These are phyloP conservation scores for Lithobates sylvaticus DNA, from an alignment of 2,797 vertebrate genomes.

Conservation along the genomic window DNA sequence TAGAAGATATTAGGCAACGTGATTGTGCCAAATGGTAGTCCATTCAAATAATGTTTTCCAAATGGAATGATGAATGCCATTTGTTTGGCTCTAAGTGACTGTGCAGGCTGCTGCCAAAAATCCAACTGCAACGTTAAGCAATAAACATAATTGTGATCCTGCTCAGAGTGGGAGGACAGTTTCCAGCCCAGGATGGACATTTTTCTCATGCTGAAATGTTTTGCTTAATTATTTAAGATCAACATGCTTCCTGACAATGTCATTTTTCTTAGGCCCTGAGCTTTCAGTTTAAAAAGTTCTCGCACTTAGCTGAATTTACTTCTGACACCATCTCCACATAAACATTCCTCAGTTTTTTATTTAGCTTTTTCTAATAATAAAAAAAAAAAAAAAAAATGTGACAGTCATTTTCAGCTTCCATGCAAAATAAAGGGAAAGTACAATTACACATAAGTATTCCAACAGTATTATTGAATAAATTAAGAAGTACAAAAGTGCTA, in stretches of 20 bases:
- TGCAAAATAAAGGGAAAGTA: neutral
- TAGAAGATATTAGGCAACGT: slow-evolving; percentile 43
- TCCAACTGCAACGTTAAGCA: slow-evolving; percentile 55
- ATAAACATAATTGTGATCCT: slow-evolving; percentile 59
- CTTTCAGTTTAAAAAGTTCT: slow-evolving; percentile 25
- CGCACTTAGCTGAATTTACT: neutral
- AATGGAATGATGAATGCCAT: slow-evolving; percentile 58
- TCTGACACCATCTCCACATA: neutral
- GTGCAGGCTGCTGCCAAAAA: slow-evolving; percentile 50
- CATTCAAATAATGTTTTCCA: slow-evolving; percentile 59
- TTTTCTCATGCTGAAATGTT: slow-evolving; percentile 60
- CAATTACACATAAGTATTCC: too few species aligned
- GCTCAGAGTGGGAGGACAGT: slow-evolving; percentile 51
- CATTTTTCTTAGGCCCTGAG: slow-evolving; percentile 41
- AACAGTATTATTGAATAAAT: too few species aligned
- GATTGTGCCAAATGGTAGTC: slow-evolving; percentile 56
- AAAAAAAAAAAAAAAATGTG: neutral
- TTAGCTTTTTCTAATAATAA: neutral
- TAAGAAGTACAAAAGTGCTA: too few species aligned
- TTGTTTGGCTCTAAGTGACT: slow-evolving; percentile 46
- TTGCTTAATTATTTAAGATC: slow-evolving; percentile 61
- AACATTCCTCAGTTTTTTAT: neutral
- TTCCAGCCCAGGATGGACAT: slow-evolving; percentile 42
- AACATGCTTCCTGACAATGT: slow-evolving; percentile 51
- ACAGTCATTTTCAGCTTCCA: neutral